Evolutionary conservation across 2,888 invertebrate species (phyloP).

Genomic region (Scaptomyza parva): DNA sequence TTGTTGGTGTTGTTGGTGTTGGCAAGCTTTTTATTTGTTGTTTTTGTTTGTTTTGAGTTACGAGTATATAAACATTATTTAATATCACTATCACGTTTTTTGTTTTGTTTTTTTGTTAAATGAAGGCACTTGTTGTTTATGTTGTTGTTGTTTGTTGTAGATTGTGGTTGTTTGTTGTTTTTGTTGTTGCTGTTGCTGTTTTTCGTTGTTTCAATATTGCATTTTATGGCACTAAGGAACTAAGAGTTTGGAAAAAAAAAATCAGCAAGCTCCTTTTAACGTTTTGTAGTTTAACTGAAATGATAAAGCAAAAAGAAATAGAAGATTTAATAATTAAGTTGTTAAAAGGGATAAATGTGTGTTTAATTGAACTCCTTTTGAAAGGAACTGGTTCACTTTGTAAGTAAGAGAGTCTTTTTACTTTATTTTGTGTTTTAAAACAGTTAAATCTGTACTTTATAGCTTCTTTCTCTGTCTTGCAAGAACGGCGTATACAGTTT

Average conservation of each 20-base stretch:
- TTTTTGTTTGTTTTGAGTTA: conserved; percentile 45
- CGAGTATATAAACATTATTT: conserved; percentile 79
- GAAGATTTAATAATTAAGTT: conserved; percentile 19
- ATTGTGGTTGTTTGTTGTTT: conserved; percentile 14
- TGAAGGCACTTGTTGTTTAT: conserved; percentile 63
- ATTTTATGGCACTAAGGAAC: conserved; percentile 80
- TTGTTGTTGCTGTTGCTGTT: conserved; percentile 24
- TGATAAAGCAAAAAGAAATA: conserved; percentile 9
- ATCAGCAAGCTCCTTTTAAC: conserved; percentile 49
- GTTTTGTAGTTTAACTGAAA: conserved; percentile 71
- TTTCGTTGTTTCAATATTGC: conserved; percentile 69
- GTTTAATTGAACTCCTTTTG: no score
- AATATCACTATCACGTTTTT: conserved; percentile 74
- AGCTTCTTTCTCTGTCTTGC: no score
- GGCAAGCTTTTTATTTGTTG: conserved; percentile 37
- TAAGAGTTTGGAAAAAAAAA: conserved; percentile 11
- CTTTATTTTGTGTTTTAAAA: no score
- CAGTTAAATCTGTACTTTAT: no score
- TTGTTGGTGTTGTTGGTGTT: conserved; percentile 38
- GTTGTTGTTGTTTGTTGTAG: conserved; percentile 29
- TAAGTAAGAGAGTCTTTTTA: no score
- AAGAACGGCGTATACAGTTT: background rate
- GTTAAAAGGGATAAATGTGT: background rate
- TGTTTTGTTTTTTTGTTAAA: conserved; percentile 5
- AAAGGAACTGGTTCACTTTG: no score